Conservation (phyloP, 2,888 invertebrate genomes). For the Onthophagus sagittarius region DNA sequence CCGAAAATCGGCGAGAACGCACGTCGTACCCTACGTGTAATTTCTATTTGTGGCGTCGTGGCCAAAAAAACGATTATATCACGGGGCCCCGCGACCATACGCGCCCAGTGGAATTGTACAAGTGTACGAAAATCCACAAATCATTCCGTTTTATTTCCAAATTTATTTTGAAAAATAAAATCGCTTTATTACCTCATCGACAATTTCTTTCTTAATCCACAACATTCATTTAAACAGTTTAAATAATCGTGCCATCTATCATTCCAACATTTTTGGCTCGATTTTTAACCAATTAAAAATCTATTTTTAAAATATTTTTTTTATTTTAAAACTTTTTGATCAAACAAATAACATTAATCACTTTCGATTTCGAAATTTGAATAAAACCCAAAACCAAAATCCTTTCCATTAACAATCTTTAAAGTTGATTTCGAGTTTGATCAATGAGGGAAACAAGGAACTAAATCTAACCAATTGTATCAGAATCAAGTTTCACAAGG, state of each 20-base stretch:
- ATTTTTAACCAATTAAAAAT: background rate
- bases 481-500: no score
- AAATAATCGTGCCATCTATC: no score
- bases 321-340: background rate
- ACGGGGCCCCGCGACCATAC: background rate
- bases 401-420: no score
- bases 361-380: background rate
- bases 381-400: no score
- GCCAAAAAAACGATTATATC: slow-evolving; percentile 12
- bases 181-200: no score
- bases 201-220: no score
- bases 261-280: background rate
- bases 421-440: no score
- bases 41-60: slow-evolving; percentile 4
- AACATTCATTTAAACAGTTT: no score
- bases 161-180: background rate
- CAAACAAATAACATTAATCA: background rate
- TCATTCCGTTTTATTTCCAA: background rate
- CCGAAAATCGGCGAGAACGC: background rate
- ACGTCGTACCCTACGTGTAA: background rate
- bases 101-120: slow-evolving; percentile 3
- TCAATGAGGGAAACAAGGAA: no score
- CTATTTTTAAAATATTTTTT: background rate
- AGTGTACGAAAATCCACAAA: background rate
- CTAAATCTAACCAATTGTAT: no score